Evolutionary conservation across 2,888 invertebrate genomes (phyloP).

Genomic region (Aphodius granarius): DNA sequence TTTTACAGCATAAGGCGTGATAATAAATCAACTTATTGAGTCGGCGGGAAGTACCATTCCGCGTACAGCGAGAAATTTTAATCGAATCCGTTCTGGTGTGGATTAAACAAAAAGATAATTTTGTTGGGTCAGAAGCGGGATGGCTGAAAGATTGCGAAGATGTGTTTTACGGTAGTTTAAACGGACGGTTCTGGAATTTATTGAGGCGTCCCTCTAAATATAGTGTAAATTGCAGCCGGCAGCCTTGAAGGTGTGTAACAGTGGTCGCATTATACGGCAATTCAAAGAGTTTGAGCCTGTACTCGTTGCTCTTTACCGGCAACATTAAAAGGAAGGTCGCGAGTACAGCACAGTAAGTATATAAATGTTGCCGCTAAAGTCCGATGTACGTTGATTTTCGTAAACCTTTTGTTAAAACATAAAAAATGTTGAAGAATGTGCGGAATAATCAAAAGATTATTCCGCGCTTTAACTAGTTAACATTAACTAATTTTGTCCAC

Average conservation of each 20-base stretch:
- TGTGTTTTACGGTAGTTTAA: conserved; percentile 5
- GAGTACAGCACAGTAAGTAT: not conserved
- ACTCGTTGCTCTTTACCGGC: conserved; percentile 5
- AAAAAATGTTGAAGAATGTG: too few species aligned
- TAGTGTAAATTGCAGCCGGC: conserved; percentile 7
- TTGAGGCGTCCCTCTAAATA: conserved; percentile 6
- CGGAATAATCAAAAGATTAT: too few species aligned
- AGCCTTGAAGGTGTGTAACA: conserved; percentile 7
- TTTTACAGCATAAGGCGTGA: not conserved
- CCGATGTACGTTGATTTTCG: not conserved
- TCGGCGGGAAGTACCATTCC: not conserved
- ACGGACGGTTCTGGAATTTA: conserved; percentile 2
- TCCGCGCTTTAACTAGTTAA: too few species aligned
- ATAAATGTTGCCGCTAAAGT: not conserved
- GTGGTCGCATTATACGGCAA: conserved; percentile 1
- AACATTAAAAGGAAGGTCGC: not conserved
- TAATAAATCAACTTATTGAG: conserved; percentile 5
- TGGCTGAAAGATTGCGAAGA: not conserved
- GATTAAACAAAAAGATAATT: not conserved
- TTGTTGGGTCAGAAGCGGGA: not conserved
- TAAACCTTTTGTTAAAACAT: not conserved
- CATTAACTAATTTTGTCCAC: too few species aligned
- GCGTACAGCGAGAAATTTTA: not conserved
- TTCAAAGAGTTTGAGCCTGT: not conserved
- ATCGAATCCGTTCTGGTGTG: not conserved